Percentiles rank a stretch among this genome's conserved stretches.
These are phyloP conservation scores for Tupiocoris notatus DNA, from an alignment of 2,888 invertebrate genomes.

Conservation along the genomic window DNA sequence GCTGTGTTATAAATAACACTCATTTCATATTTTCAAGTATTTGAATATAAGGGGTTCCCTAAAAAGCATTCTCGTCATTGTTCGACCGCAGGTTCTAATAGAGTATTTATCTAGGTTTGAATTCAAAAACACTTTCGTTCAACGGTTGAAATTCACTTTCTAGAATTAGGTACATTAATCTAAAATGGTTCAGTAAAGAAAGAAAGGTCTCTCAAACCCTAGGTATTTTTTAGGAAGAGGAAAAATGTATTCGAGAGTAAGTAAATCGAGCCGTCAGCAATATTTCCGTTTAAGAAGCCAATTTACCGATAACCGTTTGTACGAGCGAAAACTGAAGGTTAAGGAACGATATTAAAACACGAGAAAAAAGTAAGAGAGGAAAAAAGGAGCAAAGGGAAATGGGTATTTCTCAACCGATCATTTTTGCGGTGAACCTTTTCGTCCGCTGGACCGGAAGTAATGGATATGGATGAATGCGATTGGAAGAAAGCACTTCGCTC, in stretches of 20 bases:
- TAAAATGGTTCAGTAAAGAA: too few species aligned
- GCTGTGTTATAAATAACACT: too few species aligned
- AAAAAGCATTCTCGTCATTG: too few species aligned
- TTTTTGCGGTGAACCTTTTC: background rate
- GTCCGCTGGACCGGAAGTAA: background rate
- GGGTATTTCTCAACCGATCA: background rate
- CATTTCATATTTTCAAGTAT: too few species aligned
- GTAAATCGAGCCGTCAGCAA: slow-evolving; percentile 38
- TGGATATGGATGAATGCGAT: background rate
- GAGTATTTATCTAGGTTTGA: too few species aligned
- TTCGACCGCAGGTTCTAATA: too few species aligned
- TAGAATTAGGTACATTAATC: too few species aligned
- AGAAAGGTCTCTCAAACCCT: too few species aligned
- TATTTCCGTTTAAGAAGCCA: slow-evolving; percentile 32
- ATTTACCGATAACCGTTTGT: slow-evolving; percentile 28
- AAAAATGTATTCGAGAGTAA: slow-evolving; percentile 7
- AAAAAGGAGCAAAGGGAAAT: background rate
- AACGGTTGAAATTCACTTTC: too few species aligned
- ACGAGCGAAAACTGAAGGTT: background rate
- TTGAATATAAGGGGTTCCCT: too few species aligned
- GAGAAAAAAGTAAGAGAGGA: background rate
- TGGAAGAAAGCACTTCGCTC: background rate
- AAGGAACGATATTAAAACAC: background rate
- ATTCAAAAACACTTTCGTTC: too few species aligned
- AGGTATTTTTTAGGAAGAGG: too few species aligned